Percentiles rank a stretch among this genome's conserved stretches.
Conservation (phyloP, 2,797 vertebrate species). For the Rhabdophis nuchalis region DNA sequence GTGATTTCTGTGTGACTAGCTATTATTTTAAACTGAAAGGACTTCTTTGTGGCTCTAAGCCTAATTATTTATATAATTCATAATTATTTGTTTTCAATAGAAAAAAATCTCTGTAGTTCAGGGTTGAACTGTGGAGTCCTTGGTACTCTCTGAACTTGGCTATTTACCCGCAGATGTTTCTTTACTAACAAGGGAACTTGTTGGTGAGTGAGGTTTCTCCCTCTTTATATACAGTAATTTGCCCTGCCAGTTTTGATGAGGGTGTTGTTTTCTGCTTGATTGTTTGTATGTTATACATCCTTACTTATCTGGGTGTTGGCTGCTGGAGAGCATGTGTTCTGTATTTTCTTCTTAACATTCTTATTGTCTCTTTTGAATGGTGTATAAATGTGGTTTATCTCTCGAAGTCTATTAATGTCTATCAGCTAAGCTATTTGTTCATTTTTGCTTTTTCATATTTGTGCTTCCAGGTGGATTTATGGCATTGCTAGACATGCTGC, state of each 20-base stretch:
- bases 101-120: not conserved
- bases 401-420: not conserved
- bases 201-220: not conserved
- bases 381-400: not conserved
- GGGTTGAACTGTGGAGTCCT: not conserved
- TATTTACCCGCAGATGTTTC: not conserved
- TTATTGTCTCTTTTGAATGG: not conserved
- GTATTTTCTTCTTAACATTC: not conserved
- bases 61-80: slow-evolving; percentile 18
- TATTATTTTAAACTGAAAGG: slow-evolving; percentile 29
- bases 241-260: not conserved
- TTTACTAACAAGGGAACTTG: not conserved
- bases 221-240: not conserved
- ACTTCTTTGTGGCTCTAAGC: not conserved
- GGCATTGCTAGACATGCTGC: slow-evolving; percentile 4
- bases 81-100: slow-evolving; percentile 9
- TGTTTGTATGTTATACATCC: not conserved
- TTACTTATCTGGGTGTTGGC: not conserved
- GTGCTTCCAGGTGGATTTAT: slow-evolving; percentile 42
- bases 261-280: not conserved
- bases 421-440: slow-evolving; percentile 5
- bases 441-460: slow-evolving; percentile 31
- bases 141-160: not conserved
- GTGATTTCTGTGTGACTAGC: not conserved
- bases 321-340: not conserved